These are phyloP conservation scores for Procambarus clarkii DNA, from an alignment of 1,140 invertebrate genomes.

Conservation along the genomic window DNA sequence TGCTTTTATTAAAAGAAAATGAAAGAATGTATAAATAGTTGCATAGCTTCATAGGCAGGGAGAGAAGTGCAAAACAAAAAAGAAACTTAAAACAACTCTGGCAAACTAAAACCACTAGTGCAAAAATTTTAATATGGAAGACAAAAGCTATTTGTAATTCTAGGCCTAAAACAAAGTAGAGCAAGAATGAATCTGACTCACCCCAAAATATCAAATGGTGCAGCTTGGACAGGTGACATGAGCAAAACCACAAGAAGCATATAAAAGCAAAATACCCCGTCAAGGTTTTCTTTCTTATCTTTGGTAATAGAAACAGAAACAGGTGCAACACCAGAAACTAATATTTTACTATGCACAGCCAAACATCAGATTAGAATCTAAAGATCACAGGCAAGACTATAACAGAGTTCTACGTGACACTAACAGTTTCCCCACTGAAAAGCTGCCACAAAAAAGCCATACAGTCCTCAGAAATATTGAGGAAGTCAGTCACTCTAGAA, in stretches of 20 bases:
- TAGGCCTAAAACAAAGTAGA: neutral
- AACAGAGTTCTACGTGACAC: slow-evolving; percentile 43
- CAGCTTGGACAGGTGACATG: slow-evolving; percentile 47
- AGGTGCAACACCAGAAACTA: slow-evolving; percentile 58
- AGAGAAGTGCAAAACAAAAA: too few species aligned
- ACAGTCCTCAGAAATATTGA: slow-evolving; percentile 7
- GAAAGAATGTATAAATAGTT: too few species aligned
- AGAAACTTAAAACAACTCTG: too few species aligned
- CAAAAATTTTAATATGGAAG: too few species aligned
- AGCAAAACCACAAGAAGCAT: slow-evolving; percentile 49
- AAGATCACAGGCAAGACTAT: slow-evolving; percentile 63
- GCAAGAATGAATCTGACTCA: slow-evolving; percentile 30
- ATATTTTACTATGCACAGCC: slow-evolving; percentile 67
- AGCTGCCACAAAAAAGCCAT: slow-evolving; percentile 53
- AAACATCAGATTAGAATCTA: slow-evolving; percentile 46
- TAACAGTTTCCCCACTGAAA: slow-evolving; percentile 55
- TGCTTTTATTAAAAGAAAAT: too few species aligned
- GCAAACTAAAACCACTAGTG: too few species aligned
- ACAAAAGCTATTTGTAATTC: neutral
- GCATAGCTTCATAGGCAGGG: too few species aligned
- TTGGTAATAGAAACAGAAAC: slow-evolving; percentile 40
- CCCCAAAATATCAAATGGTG: slow-evolving; percentile 34
- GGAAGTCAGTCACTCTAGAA: slow-evolving; percentile 22
- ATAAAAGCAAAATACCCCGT: slow-evolving; percentile 29
- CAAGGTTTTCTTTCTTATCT: slow-evolving; percentile 19